Base-by-base conservation (phyloP, 2,113 vertebrate genomes). In the Nematolebias whitei region DNA sequence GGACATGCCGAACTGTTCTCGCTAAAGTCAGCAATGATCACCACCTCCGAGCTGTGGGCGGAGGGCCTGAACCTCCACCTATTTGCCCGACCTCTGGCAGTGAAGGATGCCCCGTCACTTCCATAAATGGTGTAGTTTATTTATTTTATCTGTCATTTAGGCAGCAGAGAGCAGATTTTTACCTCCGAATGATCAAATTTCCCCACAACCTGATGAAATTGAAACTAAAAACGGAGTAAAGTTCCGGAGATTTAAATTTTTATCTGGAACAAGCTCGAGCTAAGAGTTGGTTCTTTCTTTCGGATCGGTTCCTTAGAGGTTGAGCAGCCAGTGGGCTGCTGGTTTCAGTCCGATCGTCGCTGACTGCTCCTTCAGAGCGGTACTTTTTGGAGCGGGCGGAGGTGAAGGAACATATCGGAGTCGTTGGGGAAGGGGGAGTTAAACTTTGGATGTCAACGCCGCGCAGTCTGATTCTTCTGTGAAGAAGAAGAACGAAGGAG, bases 391-490 rank as follows among this genome's bases (percentile, higher is more conserved):
- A 1, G 3, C 1, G 18, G 18, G 43, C n/a, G 14, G 3, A 4
- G 40, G 3, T 7, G 7, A 35, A 26, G 22, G 48, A 49, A 23
- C 22, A 49, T 26, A 24, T 26, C 22, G 14, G 48, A 15, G 22
- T 24, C 14, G 5, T 24, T 19, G 32, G 29, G 52, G 26, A 19
- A 2, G 16, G 20, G 41, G 40, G 41, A 1, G 4, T 32, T 15
- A 54, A 50, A 54, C 63, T 56, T 80, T 55, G 58, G 74, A 82
- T 84, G 79, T 82, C 72, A 85, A 59, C 26, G 79, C 86, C 88
- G 79, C 78, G 76, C 82, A 82, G 79, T 75, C 74, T 54, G 80
- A 87, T 88, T 92, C 74, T 87, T 91, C 88, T 80, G 80, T 88
- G 83, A 86, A 88, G 87, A 84, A 84, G 85, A 86, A 82, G 71